These are phyloP conservation scores for Drosophila gunungcola DNA, from an alignment of 1,140 invertebrate genomes.

Conservation along the genomic window DNA sequence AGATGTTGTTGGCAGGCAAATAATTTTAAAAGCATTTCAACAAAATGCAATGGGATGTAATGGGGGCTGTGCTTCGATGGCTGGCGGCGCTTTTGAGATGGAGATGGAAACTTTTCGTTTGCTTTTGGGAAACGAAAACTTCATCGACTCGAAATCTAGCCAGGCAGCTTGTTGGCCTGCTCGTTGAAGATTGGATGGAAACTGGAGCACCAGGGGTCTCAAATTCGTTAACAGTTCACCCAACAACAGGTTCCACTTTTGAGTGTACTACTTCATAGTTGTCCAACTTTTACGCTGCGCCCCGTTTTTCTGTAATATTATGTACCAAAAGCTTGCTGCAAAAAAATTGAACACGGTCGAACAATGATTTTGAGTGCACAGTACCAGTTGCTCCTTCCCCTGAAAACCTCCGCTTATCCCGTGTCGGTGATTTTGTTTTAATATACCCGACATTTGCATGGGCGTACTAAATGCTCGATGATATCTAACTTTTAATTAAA, in stretches of 20 bases:
- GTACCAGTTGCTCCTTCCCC: background rate
- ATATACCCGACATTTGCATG: background rate
- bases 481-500: too few relatives aligned
- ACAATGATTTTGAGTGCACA: slow-evolving; percentile 63
- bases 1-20: slow-evolving; percentile 56
- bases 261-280: slow-evolving; percentile 38
- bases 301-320: slow-evolving; percentile 34
- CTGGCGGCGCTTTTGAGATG: slow-evolving; percentile 10
- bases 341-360: slow-evolving; percentile 39
- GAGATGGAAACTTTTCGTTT: slow-evolving; percentile 21
- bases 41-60: slow-evolving; percentile 59
- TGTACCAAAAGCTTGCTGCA: slow-evolving; percentile 40
- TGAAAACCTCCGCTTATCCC: slow-evolving; percentile 8
- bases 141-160: slow-evolving; percentile 32
- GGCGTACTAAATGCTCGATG: background rate
- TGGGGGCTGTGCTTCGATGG: background rate
- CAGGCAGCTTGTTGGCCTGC: slow-evolving; percentile 13
- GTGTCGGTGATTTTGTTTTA: slow-evolving; percentile 19
- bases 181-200: slow-evolving; percentile 37
- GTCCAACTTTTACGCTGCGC: slow-evolving; percentile 17
- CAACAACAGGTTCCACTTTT: slow-evolving; percentile 30
- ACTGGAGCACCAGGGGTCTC: slow-evolving; percentile 16
- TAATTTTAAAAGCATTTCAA: slow-evolving; percentile 76
- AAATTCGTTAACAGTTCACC: slow-evolving; percentile 38
- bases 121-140: slow-evolving; percentile 24